Conservation (phyloP, 2,888 invertebrate species). For the Scrobipalpa costella region DNA sequence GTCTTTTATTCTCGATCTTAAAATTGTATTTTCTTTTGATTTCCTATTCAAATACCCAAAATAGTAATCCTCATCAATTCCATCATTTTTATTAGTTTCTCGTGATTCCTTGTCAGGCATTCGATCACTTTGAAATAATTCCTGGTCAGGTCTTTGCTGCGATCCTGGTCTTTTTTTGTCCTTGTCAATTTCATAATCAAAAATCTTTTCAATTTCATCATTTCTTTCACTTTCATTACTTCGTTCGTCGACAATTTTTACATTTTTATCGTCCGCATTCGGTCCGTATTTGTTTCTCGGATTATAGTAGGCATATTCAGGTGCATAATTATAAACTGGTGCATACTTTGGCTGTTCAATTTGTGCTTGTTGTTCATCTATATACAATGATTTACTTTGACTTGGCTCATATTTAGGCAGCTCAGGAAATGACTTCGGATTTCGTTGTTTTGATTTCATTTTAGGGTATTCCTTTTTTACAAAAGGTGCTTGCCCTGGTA, state of each 20-base stretch:
- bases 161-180: background rate
- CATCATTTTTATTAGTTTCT: too few species aligned
- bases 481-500: slow-evolving; percentile 8
- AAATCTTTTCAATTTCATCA: background rate
- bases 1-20: too few species aligned
- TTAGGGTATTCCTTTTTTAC: background rate
- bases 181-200: slow-evolving; percentile 3
- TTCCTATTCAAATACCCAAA: too few species aligned
- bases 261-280: slow-evolving; percentile 39
- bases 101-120: too few species aligned
- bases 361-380: background rate
- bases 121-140: too few species aligned
- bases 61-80: too few species aligned
- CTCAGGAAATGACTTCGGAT: background rate
- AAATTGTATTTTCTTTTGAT: too few species aligned
- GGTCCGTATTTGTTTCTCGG: slow-evolving; percentile 53
- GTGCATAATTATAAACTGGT: slow-evolving; percentile 41
- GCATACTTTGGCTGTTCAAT: slow-evolving; percentile 16
- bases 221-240: slow-evolving; percentile 1
- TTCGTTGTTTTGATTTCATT: background rate
- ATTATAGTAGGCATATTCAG: slow-evolving; percentile 54
- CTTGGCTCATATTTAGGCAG: background rate
- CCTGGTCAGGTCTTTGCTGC: background rate
- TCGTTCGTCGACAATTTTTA: slow-evolving; percentile 21
- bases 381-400: background rate